Evolutionary conservation across 2,113 vertebrate species (phyloP).

Genomic region (Chloebia gouldiae): DNA sequence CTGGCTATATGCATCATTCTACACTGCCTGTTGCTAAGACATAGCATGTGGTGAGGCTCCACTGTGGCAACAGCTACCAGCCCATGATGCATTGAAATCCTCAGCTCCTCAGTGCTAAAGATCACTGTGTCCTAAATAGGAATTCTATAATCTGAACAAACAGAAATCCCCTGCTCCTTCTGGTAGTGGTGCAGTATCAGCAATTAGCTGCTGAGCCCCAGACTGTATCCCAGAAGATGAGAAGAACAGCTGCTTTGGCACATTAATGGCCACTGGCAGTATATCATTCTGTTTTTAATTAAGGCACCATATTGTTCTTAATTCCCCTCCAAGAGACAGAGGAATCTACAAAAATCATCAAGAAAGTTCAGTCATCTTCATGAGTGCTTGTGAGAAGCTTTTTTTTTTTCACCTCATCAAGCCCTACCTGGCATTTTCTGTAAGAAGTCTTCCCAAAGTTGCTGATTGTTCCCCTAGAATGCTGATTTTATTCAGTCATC

Average conservation of each 20-base stretch:
- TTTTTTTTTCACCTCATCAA: not conserved
- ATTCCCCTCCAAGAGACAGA: not conserved
- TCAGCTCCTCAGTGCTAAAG: not conserved
- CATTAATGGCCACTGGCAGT: conserved; percentile 1
- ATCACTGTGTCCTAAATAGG: not conserved
- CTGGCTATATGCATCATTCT: not conserved
- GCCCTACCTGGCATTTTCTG: not conserved
- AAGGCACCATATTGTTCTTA: not conserved
- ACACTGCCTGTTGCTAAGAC: not conserved
- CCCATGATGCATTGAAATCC: not conserved
- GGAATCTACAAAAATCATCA: not conserved
- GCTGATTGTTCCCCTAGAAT: not conserved
- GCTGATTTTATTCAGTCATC: conserved; percentile 13
- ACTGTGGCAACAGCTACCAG: not conserved
- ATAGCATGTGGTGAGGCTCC: not conserved
- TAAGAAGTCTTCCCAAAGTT: not conserved
- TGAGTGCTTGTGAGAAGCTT: not conserved
- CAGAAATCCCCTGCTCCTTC: not conserved
- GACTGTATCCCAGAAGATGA: not conserved
- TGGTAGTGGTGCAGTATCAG: not conserved
- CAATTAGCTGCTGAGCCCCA: not conserved
- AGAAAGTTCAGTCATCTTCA: not conserved
- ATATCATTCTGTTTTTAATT: conserved; percentile 19
- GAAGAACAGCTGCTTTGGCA: conserved; percentile 10
- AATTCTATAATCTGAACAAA: not conserved